A percentile compares a stretch with the other conserved stretches of the same genome.
Evolutionary conservation across 2,888 invertebrate species (phyloP).

Genomic region (Meteorus cinctellus): DNA sequence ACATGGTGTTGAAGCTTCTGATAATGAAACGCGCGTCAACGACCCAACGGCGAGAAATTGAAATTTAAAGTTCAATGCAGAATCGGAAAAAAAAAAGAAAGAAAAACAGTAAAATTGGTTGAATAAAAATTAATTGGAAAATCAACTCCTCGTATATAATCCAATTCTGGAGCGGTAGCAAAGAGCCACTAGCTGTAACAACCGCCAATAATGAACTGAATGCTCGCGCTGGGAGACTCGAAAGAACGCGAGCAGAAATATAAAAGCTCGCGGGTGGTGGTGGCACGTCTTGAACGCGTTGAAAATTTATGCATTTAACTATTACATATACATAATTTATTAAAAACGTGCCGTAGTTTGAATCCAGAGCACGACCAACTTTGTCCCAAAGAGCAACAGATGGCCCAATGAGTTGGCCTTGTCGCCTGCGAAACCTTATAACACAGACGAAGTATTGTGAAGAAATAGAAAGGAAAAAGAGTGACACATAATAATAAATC

Average conservation of each 20-base stretch:
- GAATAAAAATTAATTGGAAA: not conserved
- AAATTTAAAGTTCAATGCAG: not conserved
- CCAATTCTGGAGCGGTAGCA: not conserved
- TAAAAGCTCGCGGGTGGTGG: conserved; percentile 37
- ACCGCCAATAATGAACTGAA: conserved; percentile 40
- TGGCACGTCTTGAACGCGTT: not conserved
- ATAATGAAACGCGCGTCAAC: not conserved
- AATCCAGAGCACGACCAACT: conserved; percentile 3
- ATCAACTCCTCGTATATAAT: not conserved
- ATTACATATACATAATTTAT: conserved; percentile 3
- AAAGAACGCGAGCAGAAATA: conserved; percentile 28
- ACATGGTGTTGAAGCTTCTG: not conserved
- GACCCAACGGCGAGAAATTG: not conserved
- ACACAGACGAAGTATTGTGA: conserved; percentile 39
- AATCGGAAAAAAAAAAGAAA: conserved; percentile 10
- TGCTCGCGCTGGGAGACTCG: conserved; percentile 39
- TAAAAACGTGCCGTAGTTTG: conserved; percentile 18
- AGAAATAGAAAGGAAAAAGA: conserved; percentile 30
- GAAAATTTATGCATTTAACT: not conserved
- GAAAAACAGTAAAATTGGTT: not conserved
- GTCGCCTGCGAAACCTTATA: conserved; percentile 25
- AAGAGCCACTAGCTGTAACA: conserved; percentile 26
- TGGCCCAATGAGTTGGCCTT: conserved; percentile 28
- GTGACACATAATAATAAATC: conserved; percentile 4
- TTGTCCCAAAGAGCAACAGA: conserved; percentile 24